phyloP scores from a whole-genome alignment of 2,888 invertebrate genomes.

The Drosophila algonquin region DNA sequence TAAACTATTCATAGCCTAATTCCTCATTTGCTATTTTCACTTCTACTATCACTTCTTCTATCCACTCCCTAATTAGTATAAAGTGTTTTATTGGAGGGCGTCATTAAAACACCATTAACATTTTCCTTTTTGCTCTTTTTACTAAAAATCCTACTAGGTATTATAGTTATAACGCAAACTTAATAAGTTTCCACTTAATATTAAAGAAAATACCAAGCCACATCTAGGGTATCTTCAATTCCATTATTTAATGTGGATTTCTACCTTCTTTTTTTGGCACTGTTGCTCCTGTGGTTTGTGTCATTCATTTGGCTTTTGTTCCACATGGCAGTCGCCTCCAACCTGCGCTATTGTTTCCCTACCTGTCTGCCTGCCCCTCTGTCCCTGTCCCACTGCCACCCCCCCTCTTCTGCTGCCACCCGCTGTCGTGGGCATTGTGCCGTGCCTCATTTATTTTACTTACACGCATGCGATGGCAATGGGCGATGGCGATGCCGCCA shows the following conservation, averaged over 20 bases:
- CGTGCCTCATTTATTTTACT: constrained; percentile 79
- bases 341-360: constrained; percentile 35
- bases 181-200: background rate
- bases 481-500: constrained; percentile 46
- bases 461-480: constrained; percentile 67
- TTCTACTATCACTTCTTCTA: no score
- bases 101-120: background rate
- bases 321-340: constrained; percentile 61
- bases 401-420: background rate
- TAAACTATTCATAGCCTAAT: background rate
- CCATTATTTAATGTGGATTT: constrained; percentile 6
- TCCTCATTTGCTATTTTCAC: background rate
- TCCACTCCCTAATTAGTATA: background rate
- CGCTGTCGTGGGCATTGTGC: constrained; percentile 58
- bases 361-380: background rate
- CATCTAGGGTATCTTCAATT: constrained; percentile 38
- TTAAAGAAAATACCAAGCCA: background rate
- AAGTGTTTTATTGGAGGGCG: background rate
- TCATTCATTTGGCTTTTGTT: constrained; percentile 79
- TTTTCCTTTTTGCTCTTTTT: background rate
- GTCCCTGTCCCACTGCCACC: no score
- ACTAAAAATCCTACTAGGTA: no score
- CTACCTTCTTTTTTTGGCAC: constrained; percentile 44
- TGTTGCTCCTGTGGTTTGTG: constrained; percentile 76
- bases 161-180: background rate